These are phyloP conservation scores for Mungos mungo DNA, from an alignment of 2,113 vertebrate genomes.

Conservation along the genomic window DNA sequence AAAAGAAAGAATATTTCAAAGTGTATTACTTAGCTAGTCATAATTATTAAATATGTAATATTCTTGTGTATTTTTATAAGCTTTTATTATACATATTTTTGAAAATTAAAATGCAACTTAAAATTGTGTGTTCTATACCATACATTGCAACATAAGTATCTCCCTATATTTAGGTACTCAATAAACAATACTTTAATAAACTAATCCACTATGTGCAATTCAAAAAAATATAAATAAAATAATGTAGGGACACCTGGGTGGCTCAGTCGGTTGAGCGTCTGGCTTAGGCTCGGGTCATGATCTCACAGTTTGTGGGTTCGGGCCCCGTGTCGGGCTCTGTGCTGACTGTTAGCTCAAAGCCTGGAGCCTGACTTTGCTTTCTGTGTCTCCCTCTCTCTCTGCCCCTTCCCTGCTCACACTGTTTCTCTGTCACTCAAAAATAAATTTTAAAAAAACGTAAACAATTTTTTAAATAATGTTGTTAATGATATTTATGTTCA, in stretches of 20 bases:
- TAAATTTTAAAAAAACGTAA: no score
- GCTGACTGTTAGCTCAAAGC: no score
- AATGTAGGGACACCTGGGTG: not conserved
- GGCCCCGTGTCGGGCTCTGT: no score
- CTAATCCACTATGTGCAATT: not conserved
- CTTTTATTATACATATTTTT: not conserved
- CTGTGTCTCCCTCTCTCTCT: no score
- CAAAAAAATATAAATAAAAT: no score
- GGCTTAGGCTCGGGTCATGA: no score
- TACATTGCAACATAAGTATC: not conserved
- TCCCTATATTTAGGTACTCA: not conserved
- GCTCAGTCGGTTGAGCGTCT: no score
- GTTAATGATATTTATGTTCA: not conserved
- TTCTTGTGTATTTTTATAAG: not conserved
- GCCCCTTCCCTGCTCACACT: no score
- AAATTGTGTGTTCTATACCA: not conserved
- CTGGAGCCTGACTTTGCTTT: no score
- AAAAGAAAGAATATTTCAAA: conserved; percentile 29
- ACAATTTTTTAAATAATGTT: not conserved
- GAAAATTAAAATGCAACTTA: not conserved
- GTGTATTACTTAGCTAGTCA: not conserved
- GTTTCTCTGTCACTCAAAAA: no score
- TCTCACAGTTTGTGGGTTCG: no score
- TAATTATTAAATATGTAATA: not conserved
- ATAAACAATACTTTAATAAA: conserved; percentile 6